A percentile compares a stretch with the other conserved stretches of the same genome.
phyloP scores from a whole-genome alignment of 1,140 invertebrate genomes.

The Rhopalosiphum maidis region DNA sequence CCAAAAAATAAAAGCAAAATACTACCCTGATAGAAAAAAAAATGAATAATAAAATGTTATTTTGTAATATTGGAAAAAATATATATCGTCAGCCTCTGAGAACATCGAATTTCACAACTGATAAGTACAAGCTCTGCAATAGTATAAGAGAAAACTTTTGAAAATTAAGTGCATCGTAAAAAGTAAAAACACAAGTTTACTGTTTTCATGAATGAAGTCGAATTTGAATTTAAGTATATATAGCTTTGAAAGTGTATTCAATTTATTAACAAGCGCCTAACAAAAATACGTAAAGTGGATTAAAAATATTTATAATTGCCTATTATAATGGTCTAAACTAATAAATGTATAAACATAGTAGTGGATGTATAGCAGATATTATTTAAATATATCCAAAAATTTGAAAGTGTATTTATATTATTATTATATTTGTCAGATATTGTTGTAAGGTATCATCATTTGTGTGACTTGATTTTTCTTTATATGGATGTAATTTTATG shows the following conservation, averaged over 20 bases:
- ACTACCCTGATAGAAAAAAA: background rate
- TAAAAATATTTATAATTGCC: background rate
- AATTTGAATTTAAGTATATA: background rate
- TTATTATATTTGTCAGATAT: background rate
- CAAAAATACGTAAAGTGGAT: background rate
- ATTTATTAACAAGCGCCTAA: background rate
- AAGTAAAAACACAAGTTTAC: background rate
- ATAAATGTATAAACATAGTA: background rate
- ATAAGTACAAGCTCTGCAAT: background rate
- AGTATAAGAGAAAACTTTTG: background rate
- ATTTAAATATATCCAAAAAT: background rate
- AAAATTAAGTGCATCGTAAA: background rate
- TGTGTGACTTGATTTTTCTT: background rate
- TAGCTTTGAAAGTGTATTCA: background rate
- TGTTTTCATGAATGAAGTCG: background rate
- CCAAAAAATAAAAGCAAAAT: background rate
- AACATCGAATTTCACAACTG: background rate
- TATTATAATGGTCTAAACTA: background rate
- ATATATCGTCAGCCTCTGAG: background rate
- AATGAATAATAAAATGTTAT: background rate
- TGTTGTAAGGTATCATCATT: background rate
- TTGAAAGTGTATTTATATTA: background rate
- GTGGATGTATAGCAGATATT: background rate
- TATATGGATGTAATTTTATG: background rate
- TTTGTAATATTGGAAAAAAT: background rate